phyloP scores from a whole-genome alignment of 1,140 invertebrate species.

The Marisa cornuarietis region DNA sequence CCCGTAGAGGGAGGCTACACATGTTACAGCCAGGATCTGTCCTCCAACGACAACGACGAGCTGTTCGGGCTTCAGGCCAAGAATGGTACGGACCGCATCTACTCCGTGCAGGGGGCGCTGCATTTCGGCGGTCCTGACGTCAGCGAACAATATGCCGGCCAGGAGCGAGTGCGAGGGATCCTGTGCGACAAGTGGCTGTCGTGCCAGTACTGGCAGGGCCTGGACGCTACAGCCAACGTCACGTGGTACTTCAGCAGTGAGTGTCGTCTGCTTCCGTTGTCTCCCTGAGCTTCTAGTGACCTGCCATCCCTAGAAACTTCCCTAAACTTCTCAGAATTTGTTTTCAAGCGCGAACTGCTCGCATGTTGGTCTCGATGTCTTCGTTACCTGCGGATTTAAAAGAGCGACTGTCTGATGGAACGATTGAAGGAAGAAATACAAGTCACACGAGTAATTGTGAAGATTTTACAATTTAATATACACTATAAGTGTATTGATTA shows the following conservation, averaged over 20 bases:
- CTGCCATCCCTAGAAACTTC: too few relatives aligned
- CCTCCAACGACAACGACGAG: slow-evolving; percentile 21
- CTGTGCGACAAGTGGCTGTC: slow-evolving; percentile 46
- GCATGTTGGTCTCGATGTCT: too few relatives aligned
- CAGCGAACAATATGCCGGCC: slow-evolving; percentile 39
- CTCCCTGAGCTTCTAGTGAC: too few relatives aligned
- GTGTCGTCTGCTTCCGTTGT: background rate
- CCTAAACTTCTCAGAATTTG: too few relatives aligned
- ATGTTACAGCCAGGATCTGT: slow-evolving; percentile 29
- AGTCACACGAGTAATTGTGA: too few relatives aligned
- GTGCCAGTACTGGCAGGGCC: slow-evolving; percentile 46
- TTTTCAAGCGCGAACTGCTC: too few relatives aligned
- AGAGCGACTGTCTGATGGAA: too few relatives aligned
- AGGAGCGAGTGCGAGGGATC: slow-evolving; percentile 38
- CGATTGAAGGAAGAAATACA: too few relatives aligned
- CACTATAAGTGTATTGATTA: too few relatives aligned
- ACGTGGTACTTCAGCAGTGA: slow-evolving; percentile 52
- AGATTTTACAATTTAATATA: too few relatives aligned
- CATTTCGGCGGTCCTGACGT: slow-evolving; percentile 26
- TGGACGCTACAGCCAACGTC: slow-evolving; percentile 47
- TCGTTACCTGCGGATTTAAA: too few relatives aligned
- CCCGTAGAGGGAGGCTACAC: slow-evolving; percentile 9
- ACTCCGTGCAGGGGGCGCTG: slow-evolving; percentile 37
- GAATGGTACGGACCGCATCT: slow-evolving; percentile 27
- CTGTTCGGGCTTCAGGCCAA: slow-evolving; percentile 32